Evolutionary conservation across 1,140 invertebrate genomes (phyloP), one percentile per base, ranked within the genome.

Genomic region (Drosophila pachea): DNA sequence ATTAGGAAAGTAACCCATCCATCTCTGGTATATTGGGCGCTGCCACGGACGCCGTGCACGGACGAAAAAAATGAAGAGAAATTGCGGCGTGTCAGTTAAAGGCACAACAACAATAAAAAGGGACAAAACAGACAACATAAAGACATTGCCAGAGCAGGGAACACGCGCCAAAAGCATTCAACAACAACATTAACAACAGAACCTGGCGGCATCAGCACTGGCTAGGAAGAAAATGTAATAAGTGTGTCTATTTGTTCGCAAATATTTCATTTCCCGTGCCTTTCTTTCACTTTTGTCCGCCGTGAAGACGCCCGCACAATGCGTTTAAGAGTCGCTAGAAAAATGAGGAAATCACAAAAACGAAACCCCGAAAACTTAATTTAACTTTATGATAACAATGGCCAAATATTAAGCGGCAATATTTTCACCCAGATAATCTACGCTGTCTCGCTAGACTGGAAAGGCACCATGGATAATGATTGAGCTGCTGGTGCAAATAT

Each of bases 211-310:
- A 55, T 52, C n/a, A 42, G 42, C 35, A 36, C 4, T 65, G 49
- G 43, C 73, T 73, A 76, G 79, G 60, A 79, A 69, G 40, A 86
- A 79, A 86, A 86, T 68, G 79, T 86, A 86, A 84, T 84, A 84
- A 84, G 81, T 84, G 81, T 86, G 81, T 84, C 79, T 84, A 84
- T 86, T 84, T 84, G 79, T 84, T 83, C 74, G 76, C 79, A 78
- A 83, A 83, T 84, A 84, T 83, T 83, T 83, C 79, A 83, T 83
- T 83, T 83, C 79, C 79, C 78, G 72, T 82, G 67, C 78, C 78
- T 68, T 71, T 74, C 50, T 67, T 52, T 74, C 50, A 59, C 47
- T 59, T 66, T 62, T n/a, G 53, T 38, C 66, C 48, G 40, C n/a
- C 40, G 40, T 14, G 14, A 60, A 67, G 48, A 40, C 58, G 65